phyloP scores from a whole-genome alignment of 1,140 invertebrate genomes.

The Zaprionus nigranus region DNA sequence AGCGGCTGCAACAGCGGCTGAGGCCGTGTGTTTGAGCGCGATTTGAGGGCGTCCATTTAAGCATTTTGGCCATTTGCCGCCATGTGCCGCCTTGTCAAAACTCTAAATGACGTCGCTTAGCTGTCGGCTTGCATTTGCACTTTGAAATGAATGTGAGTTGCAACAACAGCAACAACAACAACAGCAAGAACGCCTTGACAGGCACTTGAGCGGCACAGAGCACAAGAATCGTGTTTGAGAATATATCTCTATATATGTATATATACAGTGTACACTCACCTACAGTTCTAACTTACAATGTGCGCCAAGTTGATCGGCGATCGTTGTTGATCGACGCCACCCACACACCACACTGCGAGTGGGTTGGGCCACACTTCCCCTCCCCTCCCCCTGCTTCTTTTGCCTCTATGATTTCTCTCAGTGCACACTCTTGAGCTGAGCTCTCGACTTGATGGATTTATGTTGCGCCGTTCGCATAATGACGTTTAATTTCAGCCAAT shows the following conservation, averaged over 20 bases:
- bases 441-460: constrained; percentile 39
- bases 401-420: neutral
- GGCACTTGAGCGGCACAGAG: constrained; percentile 65
- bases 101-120: constrained; percentile 79
- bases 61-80: constrained; percentile 58
- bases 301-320: constrained; percentile 36
- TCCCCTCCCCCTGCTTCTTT: neutral
- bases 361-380: neutral
- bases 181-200: constrained; percentile 56
- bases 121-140: constrained; percentile 77
- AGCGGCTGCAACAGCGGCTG: neutral
- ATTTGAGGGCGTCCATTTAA: constrained; percentile 55
- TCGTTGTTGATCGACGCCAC: constrained; percentile 46
- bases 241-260: constrained; percentile 1
- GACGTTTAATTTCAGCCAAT: constrained; percentile 33
- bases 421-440: constrained; percentile 20
- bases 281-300: constrained; percentile 45
- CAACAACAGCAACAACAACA: constrained; percentile 25
- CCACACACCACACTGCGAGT: constrained; percentile 29
- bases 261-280: neutral
- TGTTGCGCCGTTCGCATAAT: constrained; percentile 33
- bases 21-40: constrained; percentile 2
- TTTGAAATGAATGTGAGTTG: constrained; percentile 65
- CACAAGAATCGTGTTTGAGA: constrained; percentile 16
- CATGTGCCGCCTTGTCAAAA: constrained; percentile 74